Evolutionary conservation across 2,888 invertebrate species (phyloP).

Genomic region (Brenthis ino): DNA sequence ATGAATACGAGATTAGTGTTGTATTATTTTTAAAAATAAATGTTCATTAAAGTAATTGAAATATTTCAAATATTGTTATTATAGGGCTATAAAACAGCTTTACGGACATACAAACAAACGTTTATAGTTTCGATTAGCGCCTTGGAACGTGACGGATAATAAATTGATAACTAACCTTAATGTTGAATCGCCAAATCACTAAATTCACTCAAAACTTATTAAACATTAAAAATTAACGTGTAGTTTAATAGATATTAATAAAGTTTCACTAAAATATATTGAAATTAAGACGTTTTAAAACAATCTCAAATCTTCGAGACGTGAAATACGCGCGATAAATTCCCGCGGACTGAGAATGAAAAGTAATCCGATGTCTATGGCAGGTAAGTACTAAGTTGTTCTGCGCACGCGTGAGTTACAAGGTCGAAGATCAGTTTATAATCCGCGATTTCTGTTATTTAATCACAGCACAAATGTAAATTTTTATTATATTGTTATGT

Average conservation of each 20-base stretch:
- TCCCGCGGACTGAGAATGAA: constrained; percentile 56
- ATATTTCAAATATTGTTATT: constrained; percentile 11
- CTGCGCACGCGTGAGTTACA: constrained; percentile 63
- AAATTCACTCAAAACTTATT: neutral
- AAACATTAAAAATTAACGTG: constrained; percentile 7
- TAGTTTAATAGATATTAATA: constrained; percentile 12
- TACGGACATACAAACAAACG: constrained; percentile 56
- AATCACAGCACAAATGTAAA: neutral
- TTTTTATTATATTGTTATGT: neutral
- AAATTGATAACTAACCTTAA: constrained; percentile 47
- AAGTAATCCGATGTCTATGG: constrained; percentile 47
- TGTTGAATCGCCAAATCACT: constrained; percentile 14
- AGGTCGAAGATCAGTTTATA: constrained; percentile 54
- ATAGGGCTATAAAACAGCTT: constrained; percentile 23
- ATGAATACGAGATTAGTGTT: no score
- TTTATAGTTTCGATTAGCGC: constrained; percentile 50
- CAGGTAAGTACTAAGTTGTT: constrained; percentile 51
- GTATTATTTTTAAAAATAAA: no score
- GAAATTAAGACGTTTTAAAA: constrained; percentile 18
- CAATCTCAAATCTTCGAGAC: constrained; percentile 23
- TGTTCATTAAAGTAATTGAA: neutral
- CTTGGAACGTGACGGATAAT: constrained; percentile 67
- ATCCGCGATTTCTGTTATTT: constrained; percentile 13
- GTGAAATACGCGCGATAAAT: constrained; percentile 50
- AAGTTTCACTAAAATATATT: constrained; percentile 6